A percentile compares a stretch with the other conserved stretches of the same genome.
Evolutionary conservation across 2,113 vertebrate species (phyloP).

Genomic region (Oryzias melastigma): DNA sequence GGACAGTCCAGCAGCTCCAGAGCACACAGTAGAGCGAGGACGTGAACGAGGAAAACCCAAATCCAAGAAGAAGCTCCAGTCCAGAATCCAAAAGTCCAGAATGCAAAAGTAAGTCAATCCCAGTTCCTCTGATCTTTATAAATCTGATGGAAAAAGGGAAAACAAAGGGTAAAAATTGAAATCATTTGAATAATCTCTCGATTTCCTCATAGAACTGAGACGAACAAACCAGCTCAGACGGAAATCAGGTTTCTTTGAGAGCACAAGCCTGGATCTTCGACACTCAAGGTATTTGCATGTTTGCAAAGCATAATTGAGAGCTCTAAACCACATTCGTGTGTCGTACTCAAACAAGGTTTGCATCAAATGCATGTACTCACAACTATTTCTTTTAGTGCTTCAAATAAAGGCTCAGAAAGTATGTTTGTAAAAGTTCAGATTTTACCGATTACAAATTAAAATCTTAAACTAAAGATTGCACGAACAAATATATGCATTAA

Average conservation of each 20-base stretch:
- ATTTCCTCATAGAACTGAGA: constrained; percentile 24
- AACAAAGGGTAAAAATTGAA: not conserved
- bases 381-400: too few relatives aligned
- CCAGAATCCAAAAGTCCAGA: constrained; percentile 7
- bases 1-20: constrained; percentile 13
- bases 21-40: constrained; percentile 10
- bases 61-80: constrained; percentile 8
- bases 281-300: not conserved
- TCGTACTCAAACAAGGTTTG: not conserved
- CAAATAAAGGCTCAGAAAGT: too few relatives aligned
- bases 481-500: too few relatives aligned
- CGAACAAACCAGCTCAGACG: not conserved
- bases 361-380: too few relatives aligned
- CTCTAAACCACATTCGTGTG: not conserved
- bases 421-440: too few relatives aligned
- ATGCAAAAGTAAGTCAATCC: not conserved
- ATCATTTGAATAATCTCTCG: not conserved
- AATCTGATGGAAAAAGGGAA: constrained; percentile 16
- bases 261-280: not conserved
- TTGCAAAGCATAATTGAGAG: not conserved
- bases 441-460: too few relatives aligned
- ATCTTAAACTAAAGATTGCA: too few relatives aligned
- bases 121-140: not conserved
- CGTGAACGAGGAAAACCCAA: not conserved
- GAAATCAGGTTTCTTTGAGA: constrained; percentile 10